These are phyloP conservation scores for Aphelenchoides besseyi DNA, from an alignment of 1,140 invertebrate species.

Conservation along the genomic window DNA sequence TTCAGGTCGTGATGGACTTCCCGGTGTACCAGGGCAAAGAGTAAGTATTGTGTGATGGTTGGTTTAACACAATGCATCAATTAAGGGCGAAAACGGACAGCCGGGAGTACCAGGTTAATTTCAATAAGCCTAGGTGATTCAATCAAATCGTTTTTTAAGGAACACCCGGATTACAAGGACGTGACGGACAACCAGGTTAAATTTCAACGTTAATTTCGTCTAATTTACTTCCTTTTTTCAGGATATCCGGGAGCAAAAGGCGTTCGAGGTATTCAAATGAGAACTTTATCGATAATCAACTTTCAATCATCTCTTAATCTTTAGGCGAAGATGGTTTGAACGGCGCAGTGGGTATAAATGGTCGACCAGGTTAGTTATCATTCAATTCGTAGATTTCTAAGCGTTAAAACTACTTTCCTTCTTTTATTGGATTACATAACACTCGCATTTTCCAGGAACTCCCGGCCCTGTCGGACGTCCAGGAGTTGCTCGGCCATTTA, in stretches of 20 bases:
- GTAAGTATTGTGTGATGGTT: slow-evolving; percentile 17
- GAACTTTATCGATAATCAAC: too few species aligned
- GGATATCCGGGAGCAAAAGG: too few species aligned
- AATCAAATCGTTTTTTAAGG: slow-evolving; percentile 20
- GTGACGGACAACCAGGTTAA: too few species aligned
- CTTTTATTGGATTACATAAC: too few species aligned
- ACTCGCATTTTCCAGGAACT: slow-evolving; percentile 15
- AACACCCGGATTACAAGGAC: slow-evolving; percentile 33
- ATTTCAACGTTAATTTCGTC: too few species aligned
- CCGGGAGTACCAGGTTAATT: slow-evolving; percentile 37
- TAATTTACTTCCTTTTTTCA: too few species aligned
- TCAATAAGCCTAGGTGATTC: slow-evolving; percentile 24
- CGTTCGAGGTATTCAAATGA: too few species aligned
- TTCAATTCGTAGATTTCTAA: neutral
- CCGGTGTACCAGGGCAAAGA: slow-evolving; percentile 47
- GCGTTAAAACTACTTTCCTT: too few species aligned
- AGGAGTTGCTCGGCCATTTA: slow-evolving; percentile 13
- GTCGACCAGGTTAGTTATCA: neutral
- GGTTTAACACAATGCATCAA: slow-evolving; percentile 1
- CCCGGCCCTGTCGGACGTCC: slow-evolving; percentile 25
- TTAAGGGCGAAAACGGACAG: slow-evolving; percentile 34
- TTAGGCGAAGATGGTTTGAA: neutral
- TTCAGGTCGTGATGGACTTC: slow-evolving; percentile 46
- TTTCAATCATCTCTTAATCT: too few species aligned
- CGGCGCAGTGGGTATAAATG: slow-evolving; percentile 14